Conservation (phyloP, 2,888 invertebrate species). For the Abrostola triplasia region DNA sequence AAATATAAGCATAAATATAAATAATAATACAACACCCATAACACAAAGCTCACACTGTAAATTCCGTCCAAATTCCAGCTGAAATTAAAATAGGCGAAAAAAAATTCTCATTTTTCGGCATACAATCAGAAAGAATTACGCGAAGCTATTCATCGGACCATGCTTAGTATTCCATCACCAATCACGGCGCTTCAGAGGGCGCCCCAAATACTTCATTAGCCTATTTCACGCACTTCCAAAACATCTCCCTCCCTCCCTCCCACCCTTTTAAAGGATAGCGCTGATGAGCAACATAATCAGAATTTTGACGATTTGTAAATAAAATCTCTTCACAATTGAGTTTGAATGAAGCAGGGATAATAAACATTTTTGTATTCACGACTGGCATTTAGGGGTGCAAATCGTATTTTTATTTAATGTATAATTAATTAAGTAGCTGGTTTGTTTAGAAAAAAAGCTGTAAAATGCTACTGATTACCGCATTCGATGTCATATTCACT, state of each 20-base stretch:
- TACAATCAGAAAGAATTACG: slow-evolving; percentile 53
- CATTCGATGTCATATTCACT: too few species aligned
- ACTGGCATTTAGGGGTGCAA: slow-evolving; percentile 2
- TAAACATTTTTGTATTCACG: slow-evolving; percentile 34
- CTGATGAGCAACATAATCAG: slow-evolving; percentile 54
- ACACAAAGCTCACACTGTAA: slow-evolving; percentile 27
- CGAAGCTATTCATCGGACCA: slow-evolving; percentile 57
- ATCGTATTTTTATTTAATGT: slow-evolving; percentile 23
- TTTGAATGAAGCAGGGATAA: slow-evolving; percentile 26
- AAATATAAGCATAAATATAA: slow-evolving; percentile 20
- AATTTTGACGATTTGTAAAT: slow-evolving; percentile 56
- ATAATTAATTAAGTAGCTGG: slow-evolving; percentile 3
- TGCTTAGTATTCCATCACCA: slow-evolving; percentile 74
- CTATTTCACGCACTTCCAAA: slow-evolving; percentile 62
- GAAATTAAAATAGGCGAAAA: slow-evolving; percentile 33
- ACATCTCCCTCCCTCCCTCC: slow-evolving; percentile 31
- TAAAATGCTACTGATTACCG: not conserved
- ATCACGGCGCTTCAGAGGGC: slow-evolving; percentile 61
- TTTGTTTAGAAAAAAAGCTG: not conserved
- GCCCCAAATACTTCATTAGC: slow-evolving; percentile 74
- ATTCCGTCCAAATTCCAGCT: slow-evolving; percentile 18
- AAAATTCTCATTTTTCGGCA: slow-evolving; percentile 45
- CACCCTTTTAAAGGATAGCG: slow-evolving; percentile 49
- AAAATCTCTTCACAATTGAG: slow-evolving; percentile 49
- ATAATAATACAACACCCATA: slow-evolving; percentile 5